These are phyloP conservation scores for Muscicapa striata DNA, from an alignment of 2,797 vertebrate genomes.

Conservation along the genomic window DNA sequence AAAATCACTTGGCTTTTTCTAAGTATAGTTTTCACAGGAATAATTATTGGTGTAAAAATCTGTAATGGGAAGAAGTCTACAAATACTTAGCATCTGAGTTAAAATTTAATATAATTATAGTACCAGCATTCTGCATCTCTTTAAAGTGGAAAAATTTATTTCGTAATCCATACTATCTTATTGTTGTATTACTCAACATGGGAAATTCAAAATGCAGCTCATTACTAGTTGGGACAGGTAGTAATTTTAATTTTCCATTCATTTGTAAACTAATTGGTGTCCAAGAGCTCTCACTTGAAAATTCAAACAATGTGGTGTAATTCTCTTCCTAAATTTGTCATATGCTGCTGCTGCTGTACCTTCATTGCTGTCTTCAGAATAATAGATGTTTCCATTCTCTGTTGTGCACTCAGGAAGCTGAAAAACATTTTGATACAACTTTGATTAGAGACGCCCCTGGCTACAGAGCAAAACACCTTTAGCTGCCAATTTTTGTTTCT, in stretches of 20 bases:
- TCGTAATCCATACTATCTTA: not conserved
- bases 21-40: not conserved
- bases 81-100: not conserved
- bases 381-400: not conserved
- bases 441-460: not conserved
- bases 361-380: not conserved
- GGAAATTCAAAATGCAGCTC: not conserved
- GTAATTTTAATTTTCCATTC: not conserved
- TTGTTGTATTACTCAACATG: not conserved
- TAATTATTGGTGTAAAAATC: not conserved
- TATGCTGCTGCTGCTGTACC: not conserved
- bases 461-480: not conserved
- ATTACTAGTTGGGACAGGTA: not conserved
- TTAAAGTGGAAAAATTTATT: not conserved
- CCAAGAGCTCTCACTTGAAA: not conserved
- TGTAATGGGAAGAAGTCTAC: not conserved
- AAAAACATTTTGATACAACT: not conserved
- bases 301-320: not conserved
- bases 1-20: not conserved
- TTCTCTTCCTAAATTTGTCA: not conserved
- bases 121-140: not conserved
- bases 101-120: not conserved
- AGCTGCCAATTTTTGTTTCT: not conserved
- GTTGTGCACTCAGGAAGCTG: not conserved
- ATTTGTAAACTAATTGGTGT: not conserved